Evolutionary conservation across 2,888 invertebrate genomes (phyloP).

Genomic region (Lypha dubia): DNA sequence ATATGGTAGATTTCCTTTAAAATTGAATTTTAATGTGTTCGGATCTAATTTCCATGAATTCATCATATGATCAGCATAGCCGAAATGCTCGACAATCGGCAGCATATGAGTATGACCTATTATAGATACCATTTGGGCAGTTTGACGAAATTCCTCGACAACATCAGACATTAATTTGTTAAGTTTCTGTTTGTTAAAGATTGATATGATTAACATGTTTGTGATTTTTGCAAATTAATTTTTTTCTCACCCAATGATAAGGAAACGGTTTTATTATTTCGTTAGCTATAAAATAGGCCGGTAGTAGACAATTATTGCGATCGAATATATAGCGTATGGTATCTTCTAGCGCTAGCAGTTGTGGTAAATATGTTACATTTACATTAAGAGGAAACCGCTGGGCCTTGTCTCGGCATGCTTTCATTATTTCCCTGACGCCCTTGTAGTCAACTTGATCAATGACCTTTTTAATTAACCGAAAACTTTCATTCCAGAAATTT

Average conservation of each 20-base stretch:
- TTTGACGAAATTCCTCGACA: slow-evolving; percentile 95
- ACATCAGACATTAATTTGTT: slow-evolving; percentile 93
- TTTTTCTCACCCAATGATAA: slow-evolving; percentile 91
- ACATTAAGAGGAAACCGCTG: slow-evolving; percentile 90
- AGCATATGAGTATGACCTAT: slow-evolving; percentile 95
- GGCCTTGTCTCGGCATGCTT: slow-evolving; percentile 95
- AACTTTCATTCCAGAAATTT: slow-evolving; percentile 95
- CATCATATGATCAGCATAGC: slow-evolving; percentile 94
- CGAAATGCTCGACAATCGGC: slow-evolving; percentile 96
- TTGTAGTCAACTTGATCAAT: slow-evolving; percentile 97
- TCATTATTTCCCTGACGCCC: slow-evolving; percentile 96
- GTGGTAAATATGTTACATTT: slow-evolving; percentile 91
- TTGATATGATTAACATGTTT: neutral
- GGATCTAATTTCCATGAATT: slow-evolving; percentile 97
- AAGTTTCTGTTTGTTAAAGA: slow-evolving; percentile 86
- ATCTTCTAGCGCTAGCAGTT: slow-evolving; percentile 91
- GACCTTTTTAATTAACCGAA: slow-evolving; percentile 91
- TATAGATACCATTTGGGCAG: slow-evolving; percentile 98
- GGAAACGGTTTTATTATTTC: slow-evolving; percentile 91
- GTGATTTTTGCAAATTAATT: slow-evolving; percentile 8
- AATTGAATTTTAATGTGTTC: slow-evolving; percentile 87
- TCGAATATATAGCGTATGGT: slow-evolving; percentile 96
- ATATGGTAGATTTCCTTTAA: slow-evolving; percentile 92
- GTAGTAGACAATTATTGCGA: slow-evolving; percentile 94
- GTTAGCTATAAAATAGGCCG: slow-evolving; percentile 97